phyloP scores from a whole-genome alignment of 2,888 invertebrate genomes.

The Steromphala cineraria region DNA sequence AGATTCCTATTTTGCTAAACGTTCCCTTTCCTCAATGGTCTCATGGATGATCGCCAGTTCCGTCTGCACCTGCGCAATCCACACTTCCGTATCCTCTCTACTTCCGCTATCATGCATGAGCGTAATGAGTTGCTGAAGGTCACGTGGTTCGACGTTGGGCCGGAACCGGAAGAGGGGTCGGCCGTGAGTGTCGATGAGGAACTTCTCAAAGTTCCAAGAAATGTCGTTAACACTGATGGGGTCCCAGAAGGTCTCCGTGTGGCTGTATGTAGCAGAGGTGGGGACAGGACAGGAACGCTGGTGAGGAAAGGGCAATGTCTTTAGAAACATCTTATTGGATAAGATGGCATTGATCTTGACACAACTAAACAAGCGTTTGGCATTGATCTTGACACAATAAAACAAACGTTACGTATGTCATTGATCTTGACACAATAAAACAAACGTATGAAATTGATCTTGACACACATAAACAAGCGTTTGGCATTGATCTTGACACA shows the following conservation, averaged over 20 bases:
- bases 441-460: too few relatives aligned
- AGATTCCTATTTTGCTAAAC: too few relatives aligned
- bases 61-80: background rate
- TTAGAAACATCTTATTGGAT: too few relatives aligned
- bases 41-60: background rate
- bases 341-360: too few relatives aligned
- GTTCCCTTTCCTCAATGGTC: background rate
- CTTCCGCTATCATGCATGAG: background rate
- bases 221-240: constrained; percentile 67
- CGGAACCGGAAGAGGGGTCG: constrained; percentile 49
- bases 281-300: constrained; percentile 45
- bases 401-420: too few relatives aligned
- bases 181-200: constrained; percentile 69
- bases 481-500: too few relatives aligned
- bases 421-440: too few relatives aligned
- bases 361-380: too few relatives aligned
- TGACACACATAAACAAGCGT: too few relatives aligned
- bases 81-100: too few relatives aligned
- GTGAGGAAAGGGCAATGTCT: background rate
- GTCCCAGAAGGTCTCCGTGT: constrained; percentile 45
- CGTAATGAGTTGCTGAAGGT: constrained; percentile 27
- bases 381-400: too few relatives aligned
- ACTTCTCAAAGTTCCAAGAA: constrained; percentile 77
- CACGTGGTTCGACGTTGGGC: constrained; percentile 39
- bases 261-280: constrained; percentile 24